A percentile compares a stretch with the other conserved stretches of the same genome.
Conservation (phyloP, 2,888 invertebrate species). For the Zaprionus bogoriensis region DNA sequence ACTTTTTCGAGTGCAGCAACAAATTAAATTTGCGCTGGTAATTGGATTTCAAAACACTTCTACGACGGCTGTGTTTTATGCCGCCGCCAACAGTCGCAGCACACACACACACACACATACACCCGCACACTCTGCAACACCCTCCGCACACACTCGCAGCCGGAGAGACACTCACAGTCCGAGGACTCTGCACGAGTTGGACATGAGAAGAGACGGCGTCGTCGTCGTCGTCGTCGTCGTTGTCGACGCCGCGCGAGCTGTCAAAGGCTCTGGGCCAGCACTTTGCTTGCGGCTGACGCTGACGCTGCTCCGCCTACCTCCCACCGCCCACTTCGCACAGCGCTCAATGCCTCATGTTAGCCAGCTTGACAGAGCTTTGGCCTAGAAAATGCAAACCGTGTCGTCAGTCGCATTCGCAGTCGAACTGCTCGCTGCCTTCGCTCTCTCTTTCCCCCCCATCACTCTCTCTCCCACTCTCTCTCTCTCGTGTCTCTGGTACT, state of each 20-base stretch:
- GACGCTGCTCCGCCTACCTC: not conserved
- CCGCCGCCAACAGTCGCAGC: conserved; percentile 71
- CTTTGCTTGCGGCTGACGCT: conserved; percentile 46
- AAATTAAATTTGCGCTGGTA: conserved; percentile 77
- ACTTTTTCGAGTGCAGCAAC: conserved; percentile 78
- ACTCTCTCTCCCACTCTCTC: not conserved
- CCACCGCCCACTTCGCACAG: not conserved
- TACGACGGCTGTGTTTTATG: conserved; percentile 71
- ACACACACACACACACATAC: conserved; percentile 6
- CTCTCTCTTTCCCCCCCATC: conserved; percentile 19
- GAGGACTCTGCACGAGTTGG: conserved; percentile 48
- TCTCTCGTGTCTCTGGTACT: not conserved
- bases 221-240: conserved; percentile 13
- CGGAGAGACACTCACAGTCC: conserved; percentile 35
- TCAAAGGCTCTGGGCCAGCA: conserved; percentile 58
- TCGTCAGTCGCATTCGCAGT: conserved; percentile 12
- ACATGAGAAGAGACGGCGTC: conserved; percentile 48
- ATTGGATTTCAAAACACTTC: conserved; percentile 78
- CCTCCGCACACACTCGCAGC: conserved; percentile 4
- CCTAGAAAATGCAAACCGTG: conserved; percentile 67
- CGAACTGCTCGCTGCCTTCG: conserved; percentile 1
- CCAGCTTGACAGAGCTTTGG: conserved; percentile 66
- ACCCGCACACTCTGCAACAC: no score
- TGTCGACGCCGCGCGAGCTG: conserved; percentile 54
- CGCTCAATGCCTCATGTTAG: conserved; percentile 14